Base-by-base conservation (phyloP, 2,113 vertebrate species). In the Scophthalmus maximus region DNA sequence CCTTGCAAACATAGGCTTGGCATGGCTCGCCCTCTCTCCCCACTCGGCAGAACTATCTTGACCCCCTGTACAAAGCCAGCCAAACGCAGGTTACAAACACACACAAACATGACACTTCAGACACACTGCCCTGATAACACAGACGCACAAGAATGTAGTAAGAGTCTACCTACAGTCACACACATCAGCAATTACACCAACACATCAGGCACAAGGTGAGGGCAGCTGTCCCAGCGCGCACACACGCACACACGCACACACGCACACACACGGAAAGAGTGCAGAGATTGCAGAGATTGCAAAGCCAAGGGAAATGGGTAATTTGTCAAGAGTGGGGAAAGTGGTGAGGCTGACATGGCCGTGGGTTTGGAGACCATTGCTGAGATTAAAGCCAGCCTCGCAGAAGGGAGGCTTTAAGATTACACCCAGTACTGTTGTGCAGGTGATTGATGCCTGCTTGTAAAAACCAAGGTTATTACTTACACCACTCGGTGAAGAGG, bases 361-460 rank as follows among this genome's bases (percentile, higher is more conserved):
- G 83, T 79, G 78, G 81, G 88, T 91, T 88, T 85, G 75, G 83
- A 91, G 81, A 88, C 73, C 82, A 86, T 72, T 68, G 82, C 82
- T 68, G 85, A 93, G 91, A 92, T 92, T 93, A 93, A 92, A 91
- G 90, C 74, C 84, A 88, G 83, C 63, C 56, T 61, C 49, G 46
- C 79, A 73, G 81, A 83, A 70, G 84, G 88, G 88, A 87, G 81
- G 87, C 72, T 87, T 87, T 80, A 88, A 91, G 90, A 93, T 93
- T 93, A 93, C 89, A 88, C 89, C 85, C 79, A 79, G 75, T 77
- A 79, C 65, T 73, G 77, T 80, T 85, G 85, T 87, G 85, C 75
- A 71, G 63, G 87, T 91, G 91, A 93, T 90, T 92, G 92, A 93
- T 93, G 88, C 64, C 73, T 81, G 79, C 85, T 88, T 91, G 87